Evolutionary conservation across 2,797 vertebrate genomes (phyloP).

Genomic region (Coendou prehensilis): DNA sequence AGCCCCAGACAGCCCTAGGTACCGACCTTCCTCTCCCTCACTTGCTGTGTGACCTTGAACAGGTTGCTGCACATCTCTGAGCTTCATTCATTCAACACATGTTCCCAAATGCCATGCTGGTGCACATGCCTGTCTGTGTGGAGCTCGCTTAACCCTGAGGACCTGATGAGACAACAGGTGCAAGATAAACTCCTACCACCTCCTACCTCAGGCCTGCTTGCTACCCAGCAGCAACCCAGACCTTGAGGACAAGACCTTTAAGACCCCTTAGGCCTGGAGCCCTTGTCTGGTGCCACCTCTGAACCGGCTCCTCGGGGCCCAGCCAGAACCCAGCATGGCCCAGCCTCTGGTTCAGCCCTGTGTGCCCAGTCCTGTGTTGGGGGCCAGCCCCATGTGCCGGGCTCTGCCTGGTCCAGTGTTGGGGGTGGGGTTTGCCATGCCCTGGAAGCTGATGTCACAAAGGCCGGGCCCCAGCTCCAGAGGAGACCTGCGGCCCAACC

Average conservation of each 20-base stretch:
- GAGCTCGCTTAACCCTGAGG: not conserved
- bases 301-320: not conserved
- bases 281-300: not conserved
- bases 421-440: not conserved
- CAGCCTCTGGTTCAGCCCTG: not conserved
- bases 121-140: not conserved
- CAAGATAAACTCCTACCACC: not conserved
- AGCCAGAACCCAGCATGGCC: accelerated
- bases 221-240: not conserved
- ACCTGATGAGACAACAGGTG: not conserved
- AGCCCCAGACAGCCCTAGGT: not conserved
- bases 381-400: not conserved
- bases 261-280: not conserved
- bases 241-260: not conserved
- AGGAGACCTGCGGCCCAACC: not conserved
- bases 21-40: not conserved
- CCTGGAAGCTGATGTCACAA: constrained; percentile 75
- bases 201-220: not conserved
- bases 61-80: not conserved
- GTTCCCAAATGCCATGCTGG: not conserved
- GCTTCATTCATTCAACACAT: not conserved
- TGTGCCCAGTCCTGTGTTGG: not conserved
- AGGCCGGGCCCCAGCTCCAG: not conserved
- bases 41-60: not conserved
- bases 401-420: no score